A percentile compares a stretch with the other conserved stretches of the same genome.
phyloP scores from a whole-genome alignment of 2,888 invertebrate species.

The Scrobipalpa costella region DNA sequence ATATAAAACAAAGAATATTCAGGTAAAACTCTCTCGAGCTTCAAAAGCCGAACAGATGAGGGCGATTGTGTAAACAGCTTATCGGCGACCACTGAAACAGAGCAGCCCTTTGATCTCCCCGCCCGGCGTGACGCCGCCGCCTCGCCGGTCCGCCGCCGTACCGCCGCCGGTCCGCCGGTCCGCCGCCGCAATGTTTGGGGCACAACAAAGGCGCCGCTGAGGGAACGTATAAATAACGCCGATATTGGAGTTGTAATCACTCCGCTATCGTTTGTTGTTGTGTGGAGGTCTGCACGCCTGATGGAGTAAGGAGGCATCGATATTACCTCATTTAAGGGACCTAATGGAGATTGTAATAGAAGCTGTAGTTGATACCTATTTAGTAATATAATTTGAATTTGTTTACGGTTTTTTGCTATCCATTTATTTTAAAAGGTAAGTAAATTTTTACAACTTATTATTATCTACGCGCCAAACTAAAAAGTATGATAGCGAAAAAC shows the following conservation, averaged over 20 bases:
- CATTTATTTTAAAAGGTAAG: too few species aligned
- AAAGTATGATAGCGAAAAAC: too few species aligned
- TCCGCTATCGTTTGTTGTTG: background rate
- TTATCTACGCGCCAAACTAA: too few species aligned
- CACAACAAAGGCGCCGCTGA: slow-evolving; percentile 9
- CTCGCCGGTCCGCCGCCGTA: background rate
- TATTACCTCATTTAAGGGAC: background rate
- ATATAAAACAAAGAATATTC: slow-evolving; percentile 5
- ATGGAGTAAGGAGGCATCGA: background rate
- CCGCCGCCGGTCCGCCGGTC: background rate
- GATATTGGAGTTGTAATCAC: slow-evolving; percentile 5
- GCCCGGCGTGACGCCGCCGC: background rate
- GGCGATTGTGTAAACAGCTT: slow-evolving; percentile 21
- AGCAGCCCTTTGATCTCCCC: background rate
- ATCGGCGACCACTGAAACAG: slow-evolving; percentile 13
- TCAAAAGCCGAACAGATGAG: background rate
- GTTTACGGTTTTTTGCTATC: too few species aligned
- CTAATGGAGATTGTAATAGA: background rate
- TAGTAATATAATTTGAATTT: too few species aligned
- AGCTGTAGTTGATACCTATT: too few species aligned
- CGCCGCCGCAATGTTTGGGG: slow-evolving; percentile 2
- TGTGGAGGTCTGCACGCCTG: background rate
- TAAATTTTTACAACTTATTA: too few species aligned
- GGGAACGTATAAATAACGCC: slow-evolving; percentile 5
- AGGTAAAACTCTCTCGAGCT: background rate